These are phyloP conservation scores for Brachymystax lenok DNA, from an alignment of 2,797 vertebrate genomes.

Conservation along the genomic window DNA sequence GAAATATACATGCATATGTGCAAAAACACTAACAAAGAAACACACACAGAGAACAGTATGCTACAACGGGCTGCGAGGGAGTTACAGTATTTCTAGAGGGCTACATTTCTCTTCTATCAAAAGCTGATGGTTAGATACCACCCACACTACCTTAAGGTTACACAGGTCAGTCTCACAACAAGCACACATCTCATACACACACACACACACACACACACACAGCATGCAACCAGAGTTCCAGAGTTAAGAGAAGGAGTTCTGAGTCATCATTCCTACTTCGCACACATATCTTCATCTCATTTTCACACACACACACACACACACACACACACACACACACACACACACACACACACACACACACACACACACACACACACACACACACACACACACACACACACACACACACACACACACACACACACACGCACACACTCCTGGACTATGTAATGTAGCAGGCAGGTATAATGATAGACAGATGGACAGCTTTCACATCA, in stretches of 20 bases:
- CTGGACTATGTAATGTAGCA: not conserved
- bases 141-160: conserved; percentile 73
- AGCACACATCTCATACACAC: conserved; percentile 29
- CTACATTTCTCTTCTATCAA: conserved; percentile 63
- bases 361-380: not conserved
- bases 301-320: too few relatives aligned
- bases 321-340: not conserved
- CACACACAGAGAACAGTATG: conserved; percentile 26
- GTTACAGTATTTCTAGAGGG: conserved; percentile 69
- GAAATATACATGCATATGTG: conserved; percentile 39
- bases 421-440: conserved; percentile 32
- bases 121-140: conserved; percentile 63
- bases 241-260: conserved; percentile 34
- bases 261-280: conserved; percentile 24
- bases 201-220: conserved; percentile 1
- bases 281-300: not conserved
- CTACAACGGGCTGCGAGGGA: conserved; percentile 43
- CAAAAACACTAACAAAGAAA: not conserved
- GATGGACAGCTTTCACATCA: not conserved
- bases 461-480: not conserved
- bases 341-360: too few relatives aligned
- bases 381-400: not conserved
- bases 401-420: not conserved
- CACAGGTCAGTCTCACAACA: conserved; percentile 61
- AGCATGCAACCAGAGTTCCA: not conserved